Evolutionary conservation across 2,888 invertebrate genomes (phyloP), one percentile per base, ranked within the genome.

Genomic region (Caenorhabditis plicata): DNA sequence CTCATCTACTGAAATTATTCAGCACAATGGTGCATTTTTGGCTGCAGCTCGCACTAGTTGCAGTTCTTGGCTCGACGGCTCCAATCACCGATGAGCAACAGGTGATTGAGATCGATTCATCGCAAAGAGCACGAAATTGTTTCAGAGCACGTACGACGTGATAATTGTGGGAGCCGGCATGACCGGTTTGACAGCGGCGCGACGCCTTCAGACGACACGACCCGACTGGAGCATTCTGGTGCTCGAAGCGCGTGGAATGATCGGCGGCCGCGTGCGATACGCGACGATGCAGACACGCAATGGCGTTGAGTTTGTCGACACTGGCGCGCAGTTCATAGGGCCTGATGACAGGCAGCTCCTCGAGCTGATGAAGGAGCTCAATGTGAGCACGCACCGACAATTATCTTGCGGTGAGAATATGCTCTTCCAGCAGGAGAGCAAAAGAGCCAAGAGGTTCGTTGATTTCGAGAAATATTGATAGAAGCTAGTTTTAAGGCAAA

Each of bases 91-190:
- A n/a, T n/a, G n/a, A n/a, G n/a, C n/a, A n/a, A n/a, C n/a, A n/a
- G n/a, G n/a, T n/a, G n/a, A n/a, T n/a, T n/a, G n/a, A n/a, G n/a
- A n/a, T n/a, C n/a, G n/a, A n/a, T n/a, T n/a, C n/a, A n/a, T n/a
- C n/a, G n/a, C n/a, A n/a, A n/a, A n/a, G n/a, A n/a, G n/a, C n/a
- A n/a, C n/a, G n/a, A n/a, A n/a, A n/a, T n/a, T n/a, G n/a, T n/a
- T n/a, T n/a, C 41, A 47, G 38, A 17, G 38, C 25, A 60, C 43
- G 17, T 68, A 68, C 25, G 56, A 80, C 33, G 80, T 82, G 17
- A 63, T 82, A 41, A 77, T 82, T 39, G 81, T 81, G 11, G 73
- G 81, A 22, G 78, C 80, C 40, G 66, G 82, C 25, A 74, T 82
- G 7, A 80, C 81, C 2, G 82, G 82, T 2, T 57, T 81, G 15